Conservation (phyloP, 2,113 vertebrate genomes). For the Loxodonta africana region DNA sequence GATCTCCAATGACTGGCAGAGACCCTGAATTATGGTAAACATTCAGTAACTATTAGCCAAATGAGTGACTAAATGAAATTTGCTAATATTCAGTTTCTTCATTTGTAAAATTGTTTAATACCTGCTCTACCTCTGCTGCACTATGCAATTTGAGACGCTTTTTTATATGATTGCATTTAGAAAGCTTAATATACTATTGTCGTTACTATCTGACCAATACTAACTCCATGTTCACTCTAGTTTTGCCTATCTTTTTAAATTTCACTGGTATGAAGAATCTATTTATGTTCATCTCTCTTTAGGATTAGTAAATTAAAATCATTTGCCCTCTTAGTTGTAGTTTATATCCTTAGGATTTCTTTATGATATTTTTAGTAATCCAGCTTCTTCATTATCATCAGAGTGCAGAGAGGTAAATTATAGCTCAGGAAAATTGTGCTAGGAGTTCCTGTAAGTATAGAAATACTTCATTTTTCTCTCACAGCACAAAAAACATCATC, state of each 20-base stretch:
- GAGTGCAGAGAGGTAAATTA: conserved; percentile 59
- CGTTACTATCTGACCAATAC: conserved; percentile 1
- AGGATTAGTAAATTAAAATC: conserved; percentile 70
- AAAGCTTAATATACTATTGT: neutral
- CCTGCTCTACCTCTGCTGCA: neutral
- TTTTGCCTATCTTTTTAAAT: conserved; percentile 33
- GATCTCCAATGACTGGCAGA: neutral
- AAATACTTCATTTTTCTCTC: conserved; percentile 52
- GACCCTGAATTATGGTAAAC: neutral
- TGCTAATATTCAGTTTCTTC: neutral
- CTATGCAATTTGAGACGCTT: neutral
- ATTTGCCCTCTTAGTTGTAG: conserved; percentile 61
- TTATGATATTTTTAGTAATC: conserved; percentile 75
- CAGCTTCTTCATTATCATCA: conserved; percentile 60
- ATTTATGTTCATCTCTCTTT: conserved; percentile 61
- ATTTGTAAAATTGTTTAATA: conserved; percentile 24
- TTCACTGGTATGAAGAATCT: conserved; percentile 44
- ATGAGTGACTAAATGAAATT: conserved; percentile 41
- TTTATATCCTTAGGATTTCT: conserved; percentile 71
- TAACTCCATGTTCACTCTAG: neutral
- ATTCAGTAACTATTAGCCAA: conserved; percentile 51
- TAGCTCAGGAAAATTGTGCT: conserved; percentile 55
- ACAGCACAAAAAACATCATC: neutral
- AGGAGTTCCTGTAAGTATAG: conserved; percentile 50
- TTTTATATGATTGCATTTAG: conserved; percentile 23